These are phyloP conservation scores for Epizoanthus scotinus DNA, from an alignment of 92 coral and sea anemone genomes.

Conservation along the genomic window DNA sequence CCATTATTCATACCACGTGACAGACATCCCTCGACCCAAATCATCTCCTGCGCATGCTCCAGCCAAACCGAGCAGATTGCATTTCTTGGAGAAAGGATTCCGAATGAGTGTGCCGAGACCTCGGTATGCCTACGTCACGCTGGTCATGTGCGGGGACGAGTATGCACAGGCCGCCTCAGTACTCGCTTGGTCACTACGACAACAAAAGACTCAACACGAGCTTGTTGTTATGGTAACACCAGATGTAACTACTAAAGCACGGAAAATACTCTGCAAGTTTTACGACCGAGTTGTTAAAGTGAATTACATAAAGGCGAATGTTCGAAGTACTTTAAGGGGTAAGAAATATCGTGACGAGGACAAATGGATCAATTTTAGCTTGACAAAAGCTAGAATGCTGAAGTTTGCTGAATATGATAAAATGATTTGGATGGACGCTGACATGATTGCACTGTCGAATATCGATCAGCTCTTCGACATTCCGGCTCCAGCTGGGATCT, in stretches of 20 bases:
- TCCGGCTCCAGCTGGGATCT: slow-evolving; percentile 84
- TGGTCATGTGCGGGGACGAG: slow-evolving; percentile 90
- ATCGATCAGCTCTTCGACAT: slow-evolving; percentile 69
- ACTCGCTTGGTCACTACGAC: slow-evolving; percentile 90
- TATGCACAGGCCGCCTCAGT: slow-evolving; percentile 75
- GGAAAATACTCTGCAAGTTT: slow-evolving; percentile 68
- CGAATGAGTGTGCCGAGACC: slow-evolving; percentile 70
- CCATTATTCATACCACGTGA: neutral
- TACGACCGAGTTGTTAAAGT: slow-evolving; percentile 78
- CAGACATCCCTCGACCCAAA: neutral
- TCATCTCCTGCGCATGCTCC: slow-evolving; percentile 8
- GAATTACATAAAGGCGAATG: slow-evolving; percentile 64
- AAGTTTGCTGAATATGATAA: slow-evolving; percentile 83
- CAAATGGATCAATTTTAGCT: slow-evolving; percentile 73
- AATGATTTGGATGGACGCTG: slow-evolving; percentile 82
- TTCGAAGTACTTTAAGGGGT: slow-evolving; percentile 70
- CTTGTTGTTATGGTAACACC: slow-evolving; percentile 90
- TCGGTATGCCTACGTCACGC: slow-evolving; percentile 83
- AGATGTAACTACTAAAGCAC: slow-evolving; percentile 74
- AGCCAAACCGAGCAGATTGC: slow-evolving; percentile 47
- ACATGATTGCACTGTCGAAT: slow-evolving; percentile 67
- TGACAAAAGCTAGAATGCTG: slow-evolving; percentile 81
- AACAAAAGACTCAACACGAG: slow-evolving; percentile 75
- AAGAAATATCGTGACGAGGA: slow-evolving; percentile 70
- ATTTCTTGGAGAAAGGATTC: slow-evolving; percentile 55